Base-by-base conservation (phyloP, 2,113 vertebrate species). In the Mus musculus region DNA sequence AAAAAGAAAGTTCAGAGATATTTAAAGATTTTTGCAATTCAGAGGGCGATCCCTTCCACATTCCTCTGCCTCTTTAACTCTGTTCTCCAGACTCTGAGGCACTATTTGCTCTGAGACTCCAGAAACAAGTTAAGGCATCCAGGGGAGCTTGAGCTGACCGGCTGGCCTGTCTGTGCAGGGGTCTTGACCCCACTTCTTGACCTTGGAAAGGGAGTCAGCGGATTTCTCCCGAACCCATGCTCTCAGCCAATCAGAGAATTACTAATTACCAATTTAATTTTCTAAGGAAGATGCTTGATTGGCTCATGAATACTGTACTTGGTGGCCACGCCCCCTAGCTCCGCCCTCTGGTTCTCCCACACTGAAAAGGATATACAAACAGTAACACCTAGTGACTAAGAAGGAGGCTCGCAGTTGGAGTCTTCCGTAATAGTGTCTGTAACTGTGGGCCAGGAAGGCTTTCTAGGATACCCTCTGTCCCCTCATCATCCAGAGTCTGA, bases 21-120 rank as follows among this genome's bases (percentile, higher is more conserved):
- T 95, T 96, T 96, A 96, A 96, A 95, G 95, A 46, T 93, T 94
- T 94, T 92, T 93, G 89, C 76, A 93, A 80, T 90, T 88, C 80
- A 91, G 76, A 17, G 24, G 81, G 77, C 56, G 76, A 89, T 90
- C 78, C 69, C 78, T 87, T 91, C 89, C n/a, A 69, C 82, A 76
- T 63, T 89, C 81, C 36, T 78, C 75, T 75, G 24, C 80, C 52
- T 39, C 78, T 30, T 77, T 65, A 42, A 67, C 81, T 75, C 42
- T 81, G 36, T 59, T 77, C 76, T 89, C 56, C 82, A 61, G 71
- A 63, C 73, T 65, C 59, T 19, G 36, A 61, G 76, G 72, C 42
- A 86, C n/a, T 88, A 5, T 85, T 81, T 84, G 78, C 69, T 87
- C 22, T 42, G 59, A 39, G 63, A 36, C 33, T 81, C 84, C 22